Conservation (phyloP, 2,113 vertebrate species). For the Nesoenas mayeri region DNA sequence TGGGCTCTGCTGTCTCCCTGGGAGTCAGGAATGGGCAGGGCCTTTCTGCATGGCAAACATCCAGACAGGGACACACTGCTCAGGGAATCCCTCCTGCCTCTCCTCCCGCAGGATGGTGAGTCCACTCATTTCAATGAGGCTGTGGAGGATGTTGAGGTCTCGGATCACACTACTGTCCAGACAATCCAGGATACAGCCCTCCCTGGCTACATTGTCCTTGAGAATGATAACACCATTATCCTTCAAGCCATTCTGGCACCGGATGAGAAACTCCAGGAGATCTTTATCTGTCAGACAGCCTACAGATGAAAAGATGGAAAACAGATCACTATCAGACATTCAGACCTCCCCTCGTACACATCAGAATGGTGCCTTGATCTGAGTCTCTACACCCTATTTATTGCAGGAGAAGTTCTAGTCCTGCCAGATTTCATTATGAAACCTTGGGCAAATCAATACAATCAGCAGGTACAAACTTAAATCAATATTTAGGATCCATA, state of each 20-base stretch:
- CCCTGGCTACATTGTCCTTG: constrained; percentile 93
- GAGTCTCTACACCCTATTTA: not conserved
- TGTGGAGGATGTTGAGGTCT: constrained; percentile 87
- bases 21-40: not conserved
- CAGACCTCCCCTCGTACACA: not conserved
- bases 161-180: constrained; percentile 92
- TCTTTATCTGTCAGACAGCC: constrained; percentile 94
- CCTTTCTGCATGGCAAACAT: constrained; percentile 85
- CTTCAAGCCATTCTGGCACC: constrained; percentile 85
- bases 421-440: not conserved
- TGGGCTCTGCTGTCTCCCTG: not conserved
- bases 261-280: constrained; percentile 86
- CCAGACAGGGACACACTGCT: constrained; percentile 91
- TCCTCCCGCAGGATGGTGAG: constrained; percentile 83
- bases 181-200: constrained; percentile 89
- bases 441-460: not conserved
- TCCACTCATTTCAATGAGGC: constrained; percentile 86
- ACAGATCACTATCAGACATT: not conserved
- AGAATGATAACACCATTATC: constrained; percentile 88
- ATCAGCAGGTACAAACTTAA: not conserved
- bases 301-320: constrained; percentile 46
- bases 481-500: not conserved
- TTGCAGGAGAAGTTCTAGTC: not conserved
- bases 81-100: constrained; percentile 88
- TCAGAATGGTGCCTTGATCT: not conserved